These are phyloP conservation scores for Eunapius fragilis DNA, from an alignment of 37 sponge, comb jelly and placozoan genomes.

Conservation along the genomic window DNA sequence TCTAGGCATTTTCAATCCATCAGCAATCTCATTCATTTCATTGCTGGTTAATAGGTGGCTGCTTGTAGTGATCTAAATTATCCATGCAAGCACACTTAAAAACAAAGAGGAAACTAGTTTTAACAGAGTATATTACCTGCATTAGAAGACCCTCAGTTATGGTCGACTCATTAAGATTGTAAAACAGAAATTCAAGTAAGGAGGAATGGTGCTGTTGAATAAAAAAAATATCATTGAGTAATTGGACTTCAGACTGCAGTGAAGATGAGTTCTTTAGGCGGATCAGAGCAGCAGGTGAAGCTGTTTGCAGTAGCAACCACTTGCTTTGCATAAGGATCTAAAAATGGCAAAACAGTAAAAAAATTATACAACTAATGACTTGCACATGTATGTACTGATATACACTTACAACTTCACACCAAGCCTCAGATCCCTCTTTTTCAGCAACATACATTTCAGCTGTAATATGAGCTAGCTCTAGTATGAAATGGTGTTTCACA, in stretches of 20 bases:
- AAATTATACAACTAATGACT: neutral
- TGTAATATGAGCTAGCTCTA: neutral
- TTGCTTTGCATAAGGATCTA: constrained; percentile 49
- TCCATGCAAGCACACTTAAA: neutral
- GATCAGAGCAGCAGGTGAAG: constrained; percentile 69
- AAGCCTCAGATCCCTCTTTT: constrained; percentile 9
- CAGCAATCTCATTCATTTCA: constrained; percentile 32
- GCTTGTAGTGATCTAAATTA: constrained; percentile 80
- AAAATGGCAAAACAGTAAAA: neutral
- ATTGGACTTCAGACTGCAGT: neutral
- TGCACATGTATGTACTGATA: neutral
- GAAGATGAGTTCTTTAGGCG: constrained; percentile 31
- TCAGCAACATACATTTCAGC: neutral
- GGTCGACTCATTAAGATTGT: neutral
- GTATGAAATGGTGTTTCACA: neutral
- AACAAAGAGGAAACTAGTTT: neutral
- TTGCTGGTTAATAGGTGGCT: constrained; percentile 64
- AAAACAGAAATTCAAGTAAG: constrained; percentile 23
- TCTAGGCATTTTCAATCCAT: neutral
- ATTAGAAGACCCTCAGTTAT: constrained; percentile 10
- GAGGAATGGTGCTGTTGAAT: constrained; percentile 42
- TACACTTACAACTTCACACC: constrained; percentile 13
- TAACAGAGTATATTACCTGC: constrained; percentile 30
- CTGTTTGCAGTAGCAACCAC: constrained; percentile 58
- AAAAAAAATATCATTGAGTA: constrained; percentile 39